These are phyloP conservation scores for Caenorhabditis brenneri DNA, from an alignment of 1,140 invertebrate species.

Conservation along the genomic window DNA sequence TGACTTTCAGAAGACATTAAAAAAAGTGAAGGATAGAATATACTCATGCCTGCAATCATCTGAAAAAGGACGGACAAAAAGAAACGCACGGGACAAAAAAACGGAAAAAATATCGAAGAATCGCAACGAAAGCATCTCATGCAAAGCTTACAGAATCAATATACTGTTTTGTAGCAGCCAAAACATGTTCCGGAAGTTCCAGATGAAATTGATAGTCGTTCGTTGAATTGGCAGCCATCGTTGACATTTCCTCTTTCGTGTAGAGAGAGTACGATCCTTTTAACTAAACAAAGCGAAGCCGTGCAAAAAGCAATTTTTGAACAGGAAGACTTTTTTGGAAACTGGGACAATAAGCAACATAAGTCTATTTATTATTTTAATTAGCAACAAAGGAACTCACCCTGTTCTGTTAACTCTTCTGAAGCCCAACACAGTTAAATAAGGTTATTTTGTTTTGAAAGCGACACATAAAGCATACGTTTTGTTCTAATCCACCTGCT, in stretches of 20 bases:
- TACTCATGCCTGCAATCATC: background rate
- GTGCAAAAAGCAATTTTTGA: constrained; percentile 40
- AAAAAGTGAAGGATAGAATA: background rate
- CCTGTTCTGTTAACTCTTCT: too few relatives aligned
- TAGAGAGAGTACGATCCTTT: constrained; percentile 42
- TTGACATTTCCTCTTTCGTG: constrained; percentile 51
- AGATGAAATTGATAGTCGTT: constrained; percentile 43
- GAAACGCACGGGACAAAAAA: background rate
- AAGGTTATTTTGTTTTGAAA: too few relatives aligned
- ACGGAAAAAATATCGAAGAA: background rate
- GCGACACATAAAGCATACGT: too few relatives aligned
- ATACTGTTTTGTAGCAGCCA: constrained; percentile 51
- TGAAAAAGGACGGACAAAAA: background rate
- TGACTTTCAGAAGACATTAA: background rate
- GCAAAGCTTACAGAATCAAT: constrained; percentile 47
- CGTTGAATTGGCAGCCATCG: constrained; percentile 23
- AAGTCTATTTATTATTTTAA: too few relatives aligned
- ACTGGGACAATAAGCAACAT: too few relatives aligned
- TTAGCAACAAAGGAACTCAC: too few relatives aligned
- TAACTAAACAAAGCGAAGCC: constrained; percentile 39
- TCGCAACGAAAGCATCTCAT: background rate
- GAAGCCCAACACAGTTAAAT: too few relatives aligned
- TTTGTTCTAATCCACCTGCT: background rate
- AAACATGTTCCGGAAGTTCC: constrained; percentile 63
- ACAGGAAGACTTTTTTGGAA: too few relatives aligned